Evolutionary conservation across 2,797 vertebrate species (phyloP), one percentile per base, ranked within the genome.

Genomic region (Mionectes olivaceus): DNA sequence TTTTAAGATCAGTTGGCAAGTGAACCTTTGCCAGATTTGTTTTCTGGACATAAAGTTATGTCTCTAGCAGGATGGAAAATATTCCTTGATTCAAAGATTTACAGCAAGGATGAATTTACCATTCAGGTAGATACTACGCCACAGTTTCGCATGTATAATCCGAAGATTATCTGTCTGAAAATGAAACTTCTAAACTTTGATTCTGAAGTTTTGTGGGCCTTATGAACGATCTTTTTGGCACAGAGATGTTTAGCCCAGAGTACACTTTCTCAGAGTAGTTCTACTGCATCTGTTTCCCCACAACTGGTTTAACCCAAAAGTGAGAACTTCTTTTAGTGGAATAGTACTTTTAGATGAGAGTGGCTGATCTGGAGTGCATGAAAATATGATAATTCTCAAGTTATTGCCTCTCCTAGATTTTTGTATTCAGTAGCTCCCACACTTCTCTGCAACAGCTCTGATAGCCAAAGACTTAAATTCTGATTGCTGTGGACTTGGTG

Each of bases 1-100:
- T 95, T 82, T 90, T 46, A 83, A 91, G 83, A 94, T 92, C 80
- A 76, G 71, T 61, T 95, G 80, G 85, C 79, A 90, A 83, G 46
- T 77, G 85, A 75, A 74, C 65, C 53, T 83, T 75, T 91, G 67
- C 69, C 71, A 75, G 92, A 77, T 95, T 90, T 94, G 92, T 91
- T 94, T 95, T 87, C 85, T 94, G 94, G 85, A 84, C 65, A 25
- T 88, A 85, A 90, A 88, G 61, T 65, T 89, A 56, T 2, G 44
- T 49, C 69, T 93, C 49, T 70, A 87, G 49, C 30, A 50, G 47
- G 23, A 37, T 81, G 78, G 80, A 67, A 93, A 78, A 79, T 94
- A 89, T 55, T 78, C 69, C n/a, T 78, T 46, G 77, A 56, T 83
- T 73, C 47, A 56, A 22, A 81, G 91, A 78, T 93, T 91, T 90